phyloP scores from a whole-genome alignment of 2,113 vertebrate genomes.

The Axis porcinus region DNA sequence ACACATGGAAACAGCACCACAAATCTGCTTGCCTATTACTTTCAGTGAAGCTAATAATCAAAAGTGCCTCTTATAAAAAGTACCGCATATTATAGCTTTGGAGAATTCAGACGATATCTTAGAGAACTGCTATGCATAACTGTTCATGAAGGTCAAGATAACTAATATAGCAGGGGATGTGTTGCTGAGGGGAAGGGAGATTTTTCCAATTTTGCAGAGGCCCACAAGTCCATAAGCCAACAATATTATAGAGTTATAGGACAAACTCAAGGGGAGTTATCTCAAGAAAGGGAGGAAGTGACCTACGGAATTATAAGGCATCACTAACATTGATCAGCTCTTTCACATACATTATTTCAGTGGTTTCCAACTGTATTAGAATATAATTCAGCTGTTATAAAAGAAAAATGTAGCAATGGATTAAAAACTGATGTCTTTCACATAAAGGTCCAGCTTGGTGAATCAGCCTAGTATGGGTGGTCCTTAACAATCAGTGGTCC shows the following conservation, averaged over 20 bases:
- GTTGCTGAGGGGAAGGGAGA: neutral
- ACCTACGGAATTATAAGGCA: neutral
- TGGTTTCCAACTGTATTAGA: neutral
- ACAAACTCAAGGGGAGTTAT: neutral
- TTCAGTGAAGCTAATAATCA: conserved; percentile 58
- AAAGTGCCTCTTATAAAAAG: conserved; percentile 51
- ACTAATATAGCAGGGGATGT: neutral
- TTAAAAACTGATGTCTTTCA: neutral
- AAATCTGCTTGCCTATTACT: conserved; percentile 65
- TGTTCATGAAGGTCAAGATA: conserved; percentile 43
- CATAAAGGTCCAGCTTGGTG: neutral
- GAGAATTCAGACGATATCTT: conserved; percentile 20
- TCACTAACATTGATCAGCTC: neutral
- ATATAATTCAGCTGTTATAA: neutral
- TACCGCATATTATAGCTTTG: conserved; percentile 22
- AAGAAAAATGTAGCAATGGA: neutral
- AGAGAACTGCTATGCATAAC: neutral
- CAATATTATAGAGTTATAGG: neutral
- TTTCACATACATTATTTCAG: neutral
- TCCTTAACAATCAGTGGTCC: neutral
- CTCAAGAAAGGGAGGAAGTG: neutral
- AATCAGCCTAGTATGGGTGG: neutral
- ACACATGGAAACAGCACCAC: conserved; percentile 45
- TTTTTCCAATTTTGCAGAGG: neutral
- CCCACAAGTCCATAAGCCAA: neutral